Percentiles rank a stretch among this genome's conserved stretches.
These are phyloP conservation scores for Huso huso DNA, from an alignment of 2,797 vertebrate species.

Conservation along the genomic window DNA sequence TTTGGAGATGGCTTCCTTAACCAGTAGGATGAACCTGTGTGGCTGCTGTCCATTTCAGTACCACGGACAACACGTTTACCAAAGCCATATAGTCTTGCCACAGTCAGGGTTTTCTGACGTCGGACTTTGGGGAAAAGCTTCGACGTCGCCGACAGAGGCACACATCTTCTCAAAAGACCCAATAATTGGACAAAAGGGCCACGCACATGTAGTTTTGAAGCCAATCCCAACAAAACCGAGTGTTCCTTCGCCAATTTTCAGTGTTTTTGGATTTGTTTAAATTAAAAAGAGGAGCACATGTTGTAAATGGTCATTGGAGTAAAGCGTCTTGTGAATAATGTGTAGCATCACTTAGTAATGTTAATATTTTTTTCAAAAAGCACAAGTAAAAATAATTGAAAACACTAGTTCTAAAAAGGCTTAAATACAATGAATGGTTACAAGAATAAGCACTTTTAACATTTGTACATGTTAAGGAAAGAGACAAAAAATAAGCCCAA, in stretches of 20 bases:
- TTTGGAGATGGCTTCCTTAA: conserved; percentile 47
- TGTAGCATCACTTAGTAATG: background rate
- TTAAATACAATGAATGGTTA: too few relatives aligned
- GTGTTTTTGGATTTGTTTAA: conserved; percentile 90
- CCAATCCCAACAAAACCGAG: conserved; percentile 92
- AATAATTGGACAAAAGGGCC: conserved; percentile 60
- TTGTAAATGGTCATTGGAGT: conserved; percentile 10
- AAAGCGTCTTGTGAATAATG: background rate
- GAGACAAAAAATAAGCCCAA: too few relatives aligned
- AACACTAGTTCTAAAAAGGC: too few relatives aligned
- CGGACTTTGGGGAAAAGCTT: conserved; percentile 71
- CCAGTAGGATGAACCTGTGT: conserved; percentile 60
- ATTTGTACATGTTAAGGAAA: too few relatives aligned
- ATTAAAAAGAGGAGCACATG: conserved; percentile 1
- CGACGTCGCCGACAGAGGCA: conserved; percentile 46
- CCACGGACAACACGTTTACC: conserved; percentile 74
- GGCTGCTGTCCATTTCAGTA: conserved; percentile 81
- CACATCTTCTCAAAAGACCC: conserved; percentile 26
- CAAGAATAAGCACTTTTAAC: too few relatives aligned
- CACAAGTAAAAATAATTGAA: background rate
- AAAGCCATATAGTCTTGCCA: conserved; percentile 59
- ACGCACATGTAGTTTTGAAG: conserved; percentile 85
- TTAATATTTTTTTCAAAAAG: too few relatives aligned
- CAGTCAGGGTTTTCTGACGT: conserved; percentile 51
- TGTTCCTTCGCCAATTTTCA: conserved; percentile 75